Percentiles rank a stretch among this genome's conserved stretches.
Evolutionary conservation across 2,888 invertebrate species (phyloP).

Genomic region (Drosophila quinaria): DNA sequence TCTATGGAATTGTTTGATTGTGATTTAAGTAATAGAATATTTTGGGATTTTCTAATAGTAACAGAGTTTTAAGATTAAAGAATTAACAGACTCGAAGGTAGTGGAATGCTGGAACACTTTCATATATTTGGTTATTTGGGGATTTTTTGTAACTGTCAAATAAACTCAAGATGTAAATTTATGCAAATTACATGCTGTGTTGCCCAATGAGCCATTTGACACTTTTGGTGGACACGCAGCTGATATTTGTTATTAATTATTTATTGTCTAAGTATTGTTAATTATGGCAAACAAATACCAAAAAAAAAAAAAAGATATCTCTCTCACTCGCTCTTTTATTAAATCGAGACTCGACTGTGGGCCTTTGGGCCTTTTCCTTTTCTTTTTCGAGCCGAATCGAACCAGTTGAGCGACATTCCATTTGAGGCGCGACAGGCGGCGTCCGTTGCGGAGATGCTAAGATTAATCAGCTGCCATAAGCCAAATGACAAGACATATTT

Average conservation of each 20-base stretch:
- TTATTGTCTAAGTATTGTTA: constrained; percentile 70
- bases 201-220: constrained; percentile 75
- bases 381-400: constrained; percentile 48
- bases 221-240: constrained; percentile 68
- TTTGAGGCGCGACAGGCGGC: constrained; percentile 73
- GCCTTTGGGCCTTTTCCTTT: constrained; percentile 66
- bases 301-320: constrained; percentile 40
- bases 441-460: constrained; percentile 70
- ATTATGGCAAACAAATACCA: constrained; percentile 62
- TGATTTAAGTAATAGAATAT: too few relatives aligned
- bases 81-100: constrained; percentile 1
- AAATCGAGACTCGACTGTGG: constrained; percentile 7
- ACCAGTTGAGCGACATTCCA: constrained; percentile 79
- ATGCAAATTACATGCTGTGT: constrained; percentile 74
- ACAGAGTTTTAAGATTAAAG: not conserved
- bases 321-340: constrained; percentile 25
- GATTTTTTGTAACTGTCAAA: constrained; percentile 37
- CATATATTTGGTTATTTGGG: constrained; percentile 7
- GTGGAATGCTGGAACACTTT: constrained; percentile 2
- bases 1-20: too few relatives aligned
- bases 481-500: constrained; percentile 79
- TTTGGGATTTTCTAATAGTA: too few relatives aligned
- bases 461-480: constrained; percentile 81
- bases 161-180: constrained; percentile 64
- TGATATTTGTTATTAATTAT: constrained; percentile 74